Conservation (phyloP, 2,113 vertebrate genomes). For the Gasterosteus nipponicus region DNA sequence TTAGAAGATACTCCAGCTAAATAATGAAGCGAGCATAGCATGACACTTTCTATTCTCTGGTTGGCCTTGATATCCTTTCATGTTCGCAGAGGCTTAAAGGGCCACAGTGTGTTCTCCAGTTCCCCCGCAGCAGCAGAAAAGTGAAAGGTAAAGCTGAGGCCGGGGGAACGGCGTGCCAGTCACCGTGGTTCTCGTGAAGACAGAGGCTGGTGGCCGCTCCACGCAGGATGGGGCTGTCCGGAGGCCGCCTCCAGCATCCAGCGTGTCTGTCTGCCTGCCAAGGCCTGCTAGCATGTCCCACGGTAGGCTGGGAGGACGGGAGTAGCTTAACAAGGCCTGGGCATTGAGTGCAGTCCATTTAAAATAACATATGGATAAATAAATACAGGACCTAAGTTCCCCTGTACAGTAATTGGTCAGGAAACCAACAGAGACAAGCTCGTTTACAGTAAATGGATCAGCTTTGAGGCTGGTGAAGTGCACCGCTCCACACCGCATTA, state of each 20-base stretch:
- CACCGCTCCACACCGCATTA: conserved; percentile 69
- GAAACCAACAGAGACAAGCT: conserved; percentile 81
- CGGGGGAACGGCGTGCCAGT: conserved; percentile 65
- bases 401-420: conserved; percentile 81
- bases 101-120: conserved; percentile 56
- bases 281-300: conserved; percentile 69
- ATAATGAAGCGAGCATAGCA: background rate
- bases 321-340: conserved; percentile 71
- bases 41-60: conserved; percentile 37
- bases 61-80: conserved; percentile 45
- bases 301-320: conserved; percentile 66
- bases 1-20: conserved; percentile 2
- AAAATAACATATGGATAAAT: conserved; percentile 81
- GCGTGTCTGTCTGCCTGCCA: conserved; percentile 65
- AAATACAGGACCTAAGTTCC: conserved; percentile 78
- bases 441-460: conserved; percentile 82
- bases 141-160: conserved; percentile 69
- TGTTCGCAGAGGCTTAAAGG: conserved; percentile 41
- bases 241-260: conserved; percentile 74
- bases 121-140: conserved; percentile 69
- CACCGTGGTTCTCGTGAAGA: no score
- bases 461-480: conserved; percentile 75
- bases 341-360: conserved; percentile 77
- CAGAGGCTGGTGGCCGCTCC: conserved; percentile 72
- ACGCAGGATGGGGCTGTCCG: conserved; percentile 73